Percentiles rank a stretch among this genome's conserved stretches.
phyloP scores from a whole-genome alignment of 2,888 invertebrate species.

The Netelia melanura region DNA sequence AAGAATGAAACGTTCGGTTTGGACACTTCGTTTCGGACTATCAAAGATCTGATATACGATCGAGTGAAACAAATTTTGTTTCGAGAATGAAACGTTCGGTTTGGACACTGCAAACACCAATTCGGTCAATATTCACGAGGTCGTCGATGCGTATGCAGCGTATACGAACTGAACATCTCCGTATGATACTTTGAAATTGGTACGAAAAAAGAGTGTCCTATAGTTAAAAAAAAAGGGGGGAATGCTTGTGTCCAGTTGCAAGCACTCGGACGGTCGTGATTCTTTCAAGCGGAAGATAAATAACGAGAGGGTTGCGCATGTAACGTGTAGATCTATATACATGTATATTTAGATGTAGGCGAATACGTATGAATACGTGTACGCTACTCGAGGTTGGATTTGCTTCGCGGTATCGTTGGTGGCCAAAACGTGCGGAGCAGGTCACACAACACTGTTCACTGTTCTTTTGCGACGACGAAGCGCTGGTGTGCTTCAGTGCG shows the following conservation, averaged over 20 bases:
- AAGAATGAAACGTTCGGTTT: neutral
- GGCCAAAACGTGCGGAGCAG: conserved; percentile 58
- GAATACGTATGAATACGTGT: neutral
- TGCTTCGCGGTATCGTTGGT: conserved; percentile 58
- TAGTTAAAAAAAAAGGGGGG: conserved; percentile 33
- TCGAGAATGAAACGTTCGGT: neutral
- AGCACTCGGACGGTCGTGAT: conserved; percentile 74
- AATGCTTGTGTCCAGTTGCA: conserved; percentile 43
- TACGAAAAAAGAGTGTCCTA: conserved; percentile 31
- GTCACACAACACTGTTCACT: conserved; percentile 23
- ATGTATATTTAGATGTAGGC: conserved; percentile 1
- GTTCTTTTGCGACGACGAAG: conserved; percentile 60
- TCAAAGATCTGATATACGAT: neutral
- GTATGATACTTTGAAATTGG: conserved; percentile 39
- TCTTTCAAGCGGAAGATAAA: conserved; percentile 84
- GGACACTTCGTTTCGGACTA: neutral
- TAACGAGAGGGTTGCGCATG: conserved; percentile 77
- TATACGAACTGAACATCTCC: neutral
- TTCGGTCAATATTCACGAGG: neutral
- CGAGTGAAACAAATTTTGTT: neutral
- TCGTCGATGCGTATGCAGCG: neutral
- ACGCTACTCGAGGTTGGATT: conserved; percentile 23
- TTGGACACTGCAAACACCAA: neutral
- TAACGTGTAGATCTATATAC: neutral
- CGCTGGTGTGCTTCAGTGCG: conserved; percentile 56